Base-by-base conservation (phyloP, 2,888 invertebrate species). In the Xylophagus ater region DNA sequence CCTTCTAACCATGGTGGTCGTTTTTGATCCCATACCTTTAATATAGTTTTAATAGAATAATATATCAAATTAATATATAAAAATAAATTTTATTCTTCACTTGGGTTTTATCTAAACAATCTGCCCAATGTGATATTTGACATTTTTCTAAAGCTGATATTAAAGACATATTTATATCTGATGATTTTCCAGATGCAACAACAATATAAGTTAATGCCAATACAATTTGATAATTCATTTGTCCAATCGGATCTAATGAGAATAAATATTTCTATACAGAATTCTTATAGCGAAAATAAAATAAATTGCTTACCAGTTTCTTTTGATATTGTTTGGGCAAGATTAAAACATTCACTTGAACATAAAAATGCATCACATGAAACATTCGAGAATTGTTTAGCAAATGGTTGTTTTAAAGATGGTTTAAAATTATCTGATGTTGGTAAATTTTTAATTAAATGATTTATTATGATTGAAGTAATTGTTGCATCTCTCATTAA, bases 1-100 rank as follows among this genome's bases (percentile, higher is more conserved):
- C 80, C 82, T 36, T 81, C 77, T 40, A 81, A 62, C 86, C 86
- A 87, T 0, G 84, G 72, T 10, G 83, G 83, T 24, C 81, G 67
- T 21, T 78, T 76, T 55, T 82, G 81, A 57, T 84, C 84, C 86
- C 86, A 86, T 2, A 86, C 76, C 81, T 83, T 4, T 19, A 38
- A 14, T 13, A 8, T 17, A 10, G 10, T 21, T 12, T 13, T 13
- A 32, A 6, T 18, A 14, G 10, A 23, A 23, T 23, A 8, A 10
- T 8, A 23, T 23, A 10, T 9, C 10, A 23, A 9, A 7, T 21
- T 21, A 9, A 5, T 9, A 21, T 15, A 30, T 15, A 15, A 4
- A 30, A 12, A 15, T 28, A 2, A 3, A n/a, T 20, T 32, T 20
- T 33, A 8, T 20, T 17, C 9, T 25, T 48, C 51, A 57, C 82